Evolutionary conservation across 2,113 vertebrate genomes (phyloP).

Genomic region (Pollimyrus isidori): DNA sequence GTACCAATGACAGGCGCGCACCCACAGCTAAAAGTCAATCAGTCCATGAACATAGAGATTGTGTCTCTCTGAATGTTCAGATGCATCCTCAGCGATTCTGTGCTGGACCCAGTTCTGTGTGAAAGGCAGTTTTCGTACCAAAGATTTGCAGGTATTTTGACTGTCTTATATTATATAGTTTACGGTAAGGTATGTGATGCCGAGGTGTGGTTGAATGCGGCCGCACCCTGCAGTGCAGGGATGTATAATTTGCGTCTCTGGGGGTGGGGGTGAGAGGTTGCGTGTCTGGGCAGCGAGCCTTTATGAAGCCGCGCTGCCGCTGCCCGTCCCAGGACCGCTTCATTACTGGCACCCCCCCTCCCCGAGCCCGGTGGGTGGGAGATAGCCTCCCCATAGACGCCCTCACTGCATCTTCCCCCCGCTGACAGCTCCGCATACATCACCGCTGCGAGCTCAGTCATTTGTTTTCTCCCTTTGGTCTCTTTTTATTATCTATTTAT

Average conservation of each 20-base stretch:
- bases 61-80: neutral
- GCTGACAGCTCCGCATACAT: slow-evolving; percentile 69
- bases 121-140: neutral
- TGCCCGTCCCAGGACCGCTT: slow-evolving; percentile 35
- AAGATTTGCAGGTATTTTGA: neutral
- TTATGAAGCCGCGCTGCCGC: slow-evolving; percentile 25
- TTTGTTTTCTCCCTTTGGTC: slow-evolving; percentile 51
- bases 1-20: neutral
- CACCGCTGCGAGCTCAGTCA: slow-evolving; percentile 57
- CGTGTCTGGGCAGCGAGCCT: neutral
- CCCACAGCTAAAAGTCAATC: neutral
- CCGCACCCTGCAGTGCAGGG: neutral
- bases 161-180: neutral
- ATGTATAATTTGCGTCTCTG: neutral
- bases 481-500: slow-evolving; percentile 64
- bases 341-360: slow-evolving; percentile 32
- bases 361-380: slow-evolving; percentile 36
- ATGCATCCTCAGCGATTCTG: neutral
- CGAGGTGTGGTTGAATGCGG: neutral
- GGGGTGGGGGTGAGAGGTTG: slow-evolving; percentile 30
- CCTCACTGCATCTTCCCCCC: slow-evolving; percentile 66
- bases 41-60: neutral
- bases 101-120: neutral
- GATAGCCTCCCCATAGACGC: slow-evolving; percentile 62
- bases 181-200: neutral